Evolutionary conservation across 1,140 invertebrate species (phyloP).

Genomic region (Paramacrobiotus metropolitanus): DNA sequence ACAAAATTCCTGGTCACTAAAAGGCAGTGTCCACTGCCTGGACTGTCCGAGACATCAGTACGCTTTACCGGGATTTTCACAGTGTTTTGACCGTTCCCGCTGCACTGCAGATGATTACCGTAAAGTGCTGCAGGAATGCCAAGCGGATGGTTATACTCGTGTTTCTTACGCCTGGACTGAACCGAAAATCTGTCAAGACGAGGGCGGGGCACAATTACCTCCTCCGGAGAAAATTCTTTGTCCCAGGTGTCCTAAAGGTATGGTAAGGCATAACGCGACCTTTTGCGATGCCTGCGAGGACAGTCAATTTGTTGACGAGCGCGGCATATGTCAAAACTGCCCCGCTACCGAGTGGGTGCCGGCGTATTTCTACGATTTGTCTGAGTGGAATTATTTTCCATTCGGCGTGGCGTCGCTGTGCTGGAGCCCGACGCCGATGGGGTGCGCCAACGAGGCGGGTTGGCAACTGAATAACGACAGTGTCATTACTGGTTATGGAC

Average conservation of each 20-base stretch:
- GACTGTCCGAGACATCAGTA: background rate
- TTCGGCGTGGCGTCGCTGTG: constrained; percentile 21
- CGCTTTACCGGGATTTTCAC: background rate
- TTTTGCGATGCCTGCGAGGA: constrained; percentile 24
- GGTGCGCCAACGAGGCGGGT: constrained; percentile 18
- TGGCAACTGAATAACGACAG: constrained; percentile 26
- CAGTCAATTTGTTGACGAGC: constrained; percentile 14
- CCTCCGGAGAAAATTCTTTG: constrained; percentile 20
- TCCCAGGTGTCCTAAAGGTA: constrained; percentile 33
- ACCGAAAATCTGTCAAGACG: constrained; percentile 29
- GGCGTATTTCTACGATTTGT: constrained; percentile 27
- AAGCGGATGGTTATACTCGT: constrained; percentile 25
- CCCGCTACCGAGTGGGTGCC: constrained; percentile 29
- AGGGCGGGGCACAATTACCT: constrained; percentile 23
- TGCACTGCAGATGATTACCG: constrained; percentile 33
- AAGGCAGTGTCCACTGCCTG: background rate
- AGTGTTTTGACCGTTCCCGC: constrained; percentile 26
- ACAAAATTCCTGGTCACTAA: background rate
- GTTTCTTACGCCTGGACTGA: constrained; percentile 29
- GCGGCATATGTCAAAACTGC: constrained; percentile 26
- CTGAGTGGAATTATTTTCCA: constrained; percentile 31
- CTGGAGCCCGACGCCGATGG: background rate
- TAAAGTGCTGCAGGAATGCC: constrained; percentile 27
- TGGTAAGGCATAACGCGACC: constrained; percentile 22
- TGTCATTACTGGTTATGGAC: constrained; percentile 24